A percentile compares a stretch with the other conserved stretches of the same genome.
Evolutionary conservation across 1,140 invertebrate genomes (phyloP).

Genomic region (Harpegnathos saltator): DNA sequence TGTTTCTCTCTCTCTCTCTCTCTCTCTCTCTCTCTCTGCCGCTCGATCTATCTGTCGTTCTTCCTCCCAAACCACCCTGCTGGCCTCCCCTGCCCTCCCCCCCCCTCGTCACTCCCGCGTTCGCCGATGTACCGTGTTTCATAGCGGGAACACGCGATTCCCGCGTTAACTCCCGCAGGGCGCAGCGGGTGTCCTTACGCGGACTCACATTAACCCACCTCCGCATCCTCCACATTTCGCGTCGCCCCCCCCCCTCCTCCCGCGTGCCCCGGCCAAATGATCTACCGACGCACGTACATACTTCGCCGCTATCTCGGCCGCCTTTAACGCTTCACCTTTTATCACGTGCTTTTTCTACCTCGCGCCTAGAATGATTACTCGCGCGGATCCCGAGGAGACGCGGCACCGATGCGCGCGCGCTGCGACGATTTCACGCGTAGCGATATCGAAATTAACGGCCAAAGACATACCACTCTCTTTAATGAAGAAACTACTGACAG

Average conservation of each 20-base stretch:
- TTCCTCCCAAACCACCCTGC: constrained; percentile 34
- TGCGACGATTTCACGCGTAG: background rate
- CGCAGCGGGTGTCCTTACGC: constrained; percentile 82
- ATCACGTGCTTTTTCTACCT: constrained; percentile 20
- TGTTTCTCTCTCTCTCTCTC: constrained; percentile 25
- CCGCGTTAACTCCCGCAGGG: constrained; percentile 83
- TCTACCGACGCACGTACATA: constrained; percentile 71
- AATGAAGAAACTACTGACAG: too few species aligned
- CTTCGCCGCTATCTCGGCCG: constrained; percentile 42
- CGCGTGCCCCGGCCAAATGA: constrained; percentile 34
- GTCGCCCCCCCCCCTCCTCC: constrained; percentile 14
- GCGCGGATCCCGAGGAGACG: too few species aligned
- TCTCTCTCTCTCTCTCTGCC: constrained; percentile 20
- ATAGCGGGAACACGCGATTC: constrained; percentile 82
- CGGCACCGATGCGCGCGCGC: background rate
- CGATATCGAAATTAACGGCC: background rate
- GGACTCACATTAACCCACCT: constrained; percentile 81
- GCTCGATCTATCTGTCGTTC: constrained; percentile 39
- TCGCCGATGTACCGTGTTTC: constrained; percentile 73
- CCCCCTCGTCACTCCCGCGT: too few species aligned
- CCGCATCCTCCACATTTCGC: constrained; percentile 60
- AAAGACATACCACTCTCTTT: too few species aligned
- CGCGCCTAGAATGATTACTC: constrained; percentile 9
- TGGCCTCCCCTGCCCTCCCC: too few species aligned
- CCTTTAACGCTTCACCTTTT: constrained; percentile 41